Percentiles rank a stretch among this genome's conserved stretches.
These are phyloP conservation scores for Hipposideros armiger DNA, from an alignment of 2,113 vertebrate species.

Conservation along the genomic window DNA sequence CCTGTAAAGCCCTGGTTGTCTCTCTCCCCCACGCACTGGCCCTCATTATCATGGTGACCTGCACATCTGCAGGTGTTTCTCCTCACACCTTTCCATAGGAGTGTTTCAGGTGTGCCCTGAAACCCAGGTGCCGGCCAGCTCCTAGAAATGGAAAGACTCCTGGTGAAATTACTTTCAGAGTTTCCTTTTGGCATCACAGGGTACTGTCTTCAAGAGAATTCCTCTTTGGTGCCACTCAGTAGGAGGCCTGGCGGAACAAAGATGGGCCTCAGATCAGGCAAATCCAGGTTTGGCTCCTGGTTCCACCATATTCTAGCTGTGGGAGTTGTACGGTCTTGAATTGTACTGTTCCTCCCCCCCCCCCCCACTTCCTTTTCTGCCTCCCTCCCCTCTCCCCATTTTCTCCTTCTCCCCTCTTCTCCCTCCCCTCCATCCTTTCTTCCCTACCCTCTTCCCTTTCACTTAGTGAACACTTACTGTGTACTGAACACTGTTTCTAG, in stretches of 20 bases:
- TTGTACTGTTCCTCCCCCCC: not conserved
- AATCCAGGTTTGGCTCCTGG: not conserved
- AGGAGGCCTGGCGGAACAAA: not conserved
- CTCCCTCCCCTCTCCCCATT: not conserved
- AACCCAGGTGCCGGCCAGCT: not conserved
- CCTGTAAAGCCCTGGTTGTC: not conserved
- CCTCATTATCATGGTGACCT: not conserved
- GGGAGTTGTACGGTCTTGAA: not conserved
- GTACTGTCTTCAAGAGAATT: not conserved
- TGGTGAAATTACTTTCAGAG: not conserved
- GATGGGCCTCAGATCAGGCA: not conserved
- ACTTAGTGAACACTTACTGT: not conserved
- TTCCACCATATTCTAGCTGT: not conserved
- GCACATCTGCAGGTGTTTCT: not conserved
- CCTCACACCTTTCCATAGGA: not conserved
- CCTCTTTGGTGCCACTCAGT: not conserved
- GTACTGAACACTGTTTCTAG: not conserved
- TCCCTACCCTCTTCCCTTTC: too few relatives aligned
- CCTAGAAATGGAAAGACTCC: not conserved
- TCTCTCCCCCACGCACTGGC: not conserved
- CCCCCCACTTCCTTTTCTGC: too few relatives aligned
- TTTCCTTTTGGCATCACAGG: not conserved
- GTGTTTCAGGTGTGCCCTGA: not conserved
- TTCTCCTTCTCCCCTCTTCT: rapidly evolving
- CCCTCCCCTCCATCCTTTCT: not conserved